These are phyloP conservation scores for Leptopilina drosophilae DNA, from an alignment of 2,888 invertebrate species.

Conservation along the genomic window DNA sequence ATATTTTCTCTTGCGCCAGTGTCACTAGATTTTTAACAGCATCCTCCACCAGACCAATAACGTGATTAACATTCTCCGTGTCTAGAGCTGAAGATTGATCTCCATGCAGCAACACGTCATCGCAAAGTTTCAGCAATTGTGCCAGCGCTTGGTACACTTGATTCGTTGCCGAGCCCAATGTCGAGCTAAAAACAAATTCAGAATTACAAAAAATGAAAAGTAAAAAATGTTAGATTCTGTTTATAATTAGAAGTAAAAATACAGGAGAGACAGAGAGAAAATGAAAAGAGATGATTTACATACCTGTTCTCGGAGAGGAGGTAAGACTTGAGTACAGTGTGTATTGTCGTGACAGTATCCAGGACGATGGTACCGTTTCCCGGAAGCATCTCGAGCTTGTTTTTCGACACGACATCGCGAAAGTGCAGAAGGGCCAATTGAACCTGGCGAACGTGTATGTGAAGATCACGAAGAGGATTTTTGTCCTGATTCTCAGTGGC, in stretches of 20 bases:
- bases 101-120: constrained; percentile 89
- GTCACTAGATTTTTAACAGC: constrained; percentile 88
- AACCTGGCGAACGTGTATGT: constrained; percentile 86
- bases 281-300: background rate
- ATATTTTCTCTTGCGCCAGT: constrained; percentile 90
- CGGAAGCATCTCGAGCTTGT: constrained; percentile 94
- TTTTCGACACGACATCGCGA: constrained; percentile 93
- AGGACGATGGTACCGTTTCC: constrained; percentile 96
- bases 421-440: constrained; percentile 91
- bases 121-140: constrained; percentile 91
- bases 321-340: constrained; percentile 80
- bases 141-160: constrained; percentile 92
- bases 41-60: constrained; percentile 85
- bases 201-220: constrained; percentile 1
- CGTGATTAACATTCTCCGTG: constrained; percentile 82
- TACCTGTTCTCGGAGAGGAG: constrained; percentile 79
- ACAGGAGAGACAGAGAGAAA: background rate
- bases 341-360: constrained; percentile 93
- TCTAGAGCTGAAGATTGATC: constrained; percentile 83
- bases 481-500: constrained; percentile 79
- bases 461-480: constrained; percentile 84
- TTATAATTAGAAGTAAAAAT: background rate
- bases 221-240: background rate
- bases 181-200: constrained; percentile 79
- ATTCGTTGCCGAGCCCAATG: constrained; percentile 88